phyloP scores from a whole-genome alignment of 2,797 vertebrate species.

The Labeo calbasu region DNA sequence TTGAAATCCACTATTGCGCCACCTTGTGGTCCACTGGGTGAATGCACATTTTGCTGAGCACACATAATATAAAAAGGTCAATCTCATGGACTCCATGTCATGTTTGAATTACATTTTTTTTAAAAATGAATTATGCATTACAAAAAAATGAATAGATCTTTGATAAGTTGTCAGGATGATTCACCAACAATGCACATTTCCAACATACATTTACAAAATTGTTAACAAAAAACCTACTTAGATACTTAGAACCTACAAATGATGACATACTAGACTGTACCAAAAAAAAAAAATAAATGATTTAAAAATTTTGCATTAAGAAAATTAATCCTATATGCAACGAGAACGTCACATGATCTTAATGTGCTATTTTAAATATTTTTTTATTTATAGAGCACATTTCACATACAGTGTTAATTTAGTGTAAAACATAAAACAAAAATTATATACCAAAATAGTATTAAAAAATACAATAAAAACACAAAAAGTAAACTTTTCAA shows the following conservation, averaged over 20 bases:
- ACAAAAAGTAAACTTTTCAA: background rate
- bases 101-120: background rate
- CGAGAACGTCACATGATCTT: background rate
- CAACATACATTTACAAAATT: background rate
- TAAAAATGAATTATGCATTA: too few species aligned
- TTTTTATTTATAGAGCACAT: background rate
- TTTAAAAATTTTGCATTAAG: background rate
- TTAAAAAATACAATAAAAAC: background rate
- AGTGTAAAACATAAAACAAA: too few species aligned
- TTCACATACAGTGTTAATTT: background rate
- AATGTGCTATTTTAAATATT: background rate
- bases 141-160: background rate
- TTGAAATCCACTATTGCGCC: conserved; percentile 22
- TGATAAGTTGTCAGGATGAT: background rate
- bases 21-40: conserved; percentile 8
- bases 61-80: background rate
- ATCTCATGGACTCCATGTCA: background rate
- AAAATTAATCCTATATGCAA: background rate
- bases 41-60: conserved; percentile 44
- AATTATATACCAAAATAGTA: too few species aligned
- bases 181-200: background rate
- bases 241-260: too few species aligned
- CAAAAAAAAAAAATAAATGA: background rate
- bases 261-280: background rate
- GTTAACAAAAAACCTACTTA: background rate